These are phyloP conservation scores for Seriola quinqueradiata DNA, from an alignment of 2,113 vertebrate genomes.

Conservation along the genomic window DNA sequence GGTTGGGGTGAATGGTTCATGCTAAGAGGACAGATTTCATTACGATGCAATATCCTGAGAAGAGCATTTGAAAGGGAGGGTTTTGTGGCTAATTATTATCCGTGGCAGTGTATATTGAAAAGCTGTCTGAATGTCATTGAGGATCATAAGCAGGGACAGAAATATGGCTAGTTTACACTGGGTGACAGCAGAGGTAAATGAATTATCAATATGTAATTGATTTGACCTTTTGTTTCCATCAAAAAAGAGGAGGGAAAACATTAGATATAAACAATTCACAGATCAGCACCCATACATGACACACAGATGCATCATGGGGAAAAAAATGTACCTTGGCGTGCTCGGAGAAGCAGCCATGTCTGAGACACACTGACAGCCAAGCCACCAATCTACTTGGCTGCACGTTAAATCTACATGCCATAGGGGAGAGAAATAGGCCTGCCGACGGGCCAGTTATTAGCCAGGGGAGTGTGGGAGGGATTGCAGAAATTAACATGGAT, in stretches of 20 bases:
- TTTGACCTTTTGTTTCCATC: conserved; percentile 60
- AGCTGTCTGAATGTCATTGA: conserved; percentile 46
- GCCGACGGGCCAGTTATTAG: conserved; percentile 76
- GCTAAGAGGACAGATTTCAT: conserved; percentile 71
- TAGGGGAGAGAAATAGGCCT: conserved; percentile 61
- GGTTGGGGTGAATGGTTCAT: conserved; percentile 41
- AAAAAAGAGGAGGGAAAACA: conserved; percentile 34
- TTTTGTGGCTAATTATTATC: conserved; percentile 64
- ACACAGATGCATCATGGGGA: conserved; percentile 35
- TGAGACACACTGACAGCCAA: conserved; percentile 63
- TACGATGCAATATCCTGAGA: conserved; percentile 73
- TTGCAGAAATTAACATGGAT: conserved; percentile 81
- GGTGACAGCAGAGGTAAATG: conserved; percentile 44
- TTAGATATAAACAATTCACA: conserved; percentile 34
- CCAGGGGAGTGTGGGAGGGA: conserved; percentile 77
- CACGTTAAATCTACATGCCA: conserved; percentile 64
- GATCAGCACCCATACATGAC: conserved; percentile 25
- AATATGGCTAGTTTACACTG: conserved; percentile 15
- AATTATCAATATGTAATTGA: conserved; percentile 58
- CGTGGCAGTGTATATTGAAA: conserved; percentile 47
- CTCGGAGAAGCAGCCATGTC: conserved; percentile 47
- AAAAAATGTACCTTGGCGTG: conserved; percentile 10
- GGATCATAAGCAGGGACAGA: conserved; percentile 42
- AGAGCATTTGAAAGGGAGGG: conserved; percentile 43
- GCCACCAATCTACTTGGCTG: conserved; percentile 64